Percentiles rank a stretch among this genome's conserved stretches.
These are phyloP conservation scores for Saccostrea cuccullata DNA, from an alignment of 1,140 invertebrate genomes.

Conservation along the genomic window DNA sequence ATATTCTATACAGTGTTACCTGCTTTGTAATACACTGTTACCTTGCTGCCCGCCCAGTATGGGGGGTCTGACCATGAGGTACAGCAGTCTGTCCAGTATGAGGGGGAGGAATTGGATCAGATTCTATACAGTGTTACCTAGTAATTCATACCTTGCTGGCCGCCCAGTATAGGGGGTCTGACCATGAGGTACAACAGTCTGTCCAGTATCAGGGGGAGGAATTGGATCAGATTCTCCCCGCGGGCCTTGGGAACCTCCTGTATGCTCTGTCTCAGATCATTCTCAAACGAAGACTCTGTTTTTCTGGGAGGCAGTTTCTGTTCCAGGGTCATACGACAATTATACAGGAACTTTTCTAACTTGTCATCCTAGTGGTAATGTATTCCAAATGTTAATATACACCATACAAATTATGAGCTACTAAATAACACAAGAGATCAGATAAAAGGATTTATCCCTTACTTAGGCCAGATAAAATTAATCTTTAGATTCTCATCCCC, in stretches of 20 bases:
- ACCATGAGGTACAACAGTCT: slow-evolving; percentile 91
- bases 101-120: slow-evolving; percentile 87
- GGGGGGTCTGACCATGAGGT: slow-evolving; percentile 88
- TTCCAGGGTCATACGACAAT: slow-evolving; percentile 88
- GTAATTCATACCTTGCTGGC: slow-evolving; percentile 78
- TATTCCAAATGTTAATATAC: no score
- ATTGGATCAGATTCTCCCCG: slow-evolving; percentile 90
- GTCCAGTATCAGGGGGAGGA: slow-evolving; percentile 92
- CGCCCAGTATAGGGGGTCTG: slow-evolving; percentile 86
- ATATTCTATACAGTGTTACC: no score
- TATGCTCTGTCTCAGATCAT: slow-evolving; percentile 85
- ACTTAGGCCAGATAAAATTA: no score
- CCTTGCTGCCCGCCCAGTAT: slow-evolving; percentile 83
- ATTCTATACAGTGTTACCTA: no score
- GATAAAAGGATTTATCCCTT: neutral
- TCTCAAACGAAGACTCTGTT: slow-evolving; percentile 88
- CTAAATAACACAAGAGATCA: neutral
- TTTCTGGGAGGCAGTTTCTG: slow-evolving; percentile 87
- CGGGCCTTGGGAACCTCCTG: slow-evolving; percentile 85
- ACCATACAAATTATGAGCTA: no score
- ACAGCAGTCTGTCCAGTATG: slow-evolving; percentile 92
- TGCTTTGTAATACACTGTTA: no score
- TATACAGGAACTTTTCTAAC: slow-evolving; percentile 88
- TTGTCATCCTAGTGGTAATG: slow-evolving; percentile 82
- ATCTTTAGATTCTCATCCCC: no score